A percentile compares a stretch with the other conserved stretches of the same genome.
phyloP scores from a whole-genome alignment of 2,113 vertebrate species.

The Theropithecus gelada region DNA sequence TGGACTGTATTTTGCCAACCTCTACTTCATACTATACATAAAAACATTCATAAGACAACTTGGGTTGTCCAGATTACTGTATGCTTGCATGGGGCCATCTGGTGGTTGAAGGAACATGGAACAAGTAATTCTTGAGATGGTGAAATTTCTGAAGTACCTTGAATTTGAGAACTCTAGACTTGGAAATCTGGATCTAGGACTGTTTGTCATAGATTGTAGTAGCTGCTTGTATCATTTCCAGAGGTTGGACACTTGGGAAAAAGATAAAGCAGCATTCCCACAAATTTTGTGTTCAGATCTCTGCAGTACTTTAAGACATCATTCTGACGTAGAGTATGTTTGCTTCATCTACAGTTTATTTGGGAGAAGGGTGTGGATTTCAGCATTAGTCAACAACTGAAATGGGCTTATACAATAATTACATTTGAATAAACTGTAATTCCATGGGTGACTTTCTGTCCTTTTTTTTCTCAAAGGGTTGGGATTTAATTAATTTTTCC shows the following conservation, averaged over 20 bases:
- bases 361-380: background rate
- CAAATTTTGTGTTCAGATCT: conserved; percentile 31
- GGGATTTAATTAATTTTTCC: conserved; percentile 19
- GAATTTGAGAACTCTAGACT: background rate
- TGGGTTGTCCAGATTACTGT: background rate
- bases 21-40: background rate
- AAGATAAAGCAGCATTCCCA: background rate
- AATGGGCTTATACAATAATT: conserved; percentile 4
- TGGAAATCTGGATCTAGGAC: background rate
- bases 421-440: background rate
- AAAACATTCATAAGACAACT: background rate
- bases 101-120: conserved; percentile 29
- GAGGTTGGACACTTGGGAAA: background rate
- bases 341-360: background rate
- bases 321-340: background rate
- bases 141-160: background rate
- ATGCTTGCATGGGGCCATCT: conserved; percentile 7
- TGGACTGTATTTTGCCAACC: background rate
- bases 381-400: background rate
- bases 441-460: background rate
- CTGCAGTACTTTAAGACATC: background rate
- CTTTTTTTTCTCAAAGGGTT: background rate
- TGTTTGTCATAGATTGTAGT: background rate
- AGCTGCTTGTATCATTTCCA: background rate
- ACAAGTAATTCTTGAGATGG: background rate